A percentile compares a stretch with the other conserved stretches of the same genome.
These are phyloP conservation scores for Hippolais icterina DNA, from an alignment of 2,113 vertebrate species.

Conservation along the genomic window DNA sequence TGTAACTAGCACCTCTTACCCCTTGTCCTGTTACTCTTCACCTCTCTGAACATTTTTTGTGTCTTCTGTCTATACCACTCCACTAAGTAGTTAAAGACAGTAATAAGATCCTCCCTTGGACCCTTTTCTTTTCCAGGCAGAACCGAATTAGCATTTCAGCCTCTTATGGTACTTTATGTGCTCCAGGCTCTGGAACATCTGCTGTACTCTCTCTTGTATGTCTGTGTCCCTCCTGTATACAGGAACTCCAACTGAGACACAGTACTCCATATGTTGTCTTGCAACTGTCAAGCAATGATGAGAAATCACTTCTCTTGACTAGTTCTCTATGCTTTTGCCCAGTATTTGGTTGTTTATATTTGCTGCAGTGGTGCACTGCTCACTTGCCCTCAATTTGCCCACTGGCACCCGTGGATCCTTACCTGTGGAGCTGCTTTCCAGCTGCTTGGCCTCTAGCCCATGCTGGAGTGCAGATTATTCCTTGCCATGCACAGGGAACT, in stretches of 20 bases:
- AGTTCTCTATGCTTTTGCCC: background rate
- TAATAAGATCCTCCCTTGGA: background rate
- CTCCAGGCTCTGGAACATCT: background rate
- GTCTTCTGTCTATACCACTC: background rate
- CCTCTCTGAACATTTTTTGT: background rate
- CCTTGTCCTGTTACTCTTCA: background rate
- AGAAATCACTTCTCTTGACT: background rate
- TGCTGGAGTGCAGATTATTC: fast-evolving
- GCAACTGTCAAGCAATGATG: background rate
- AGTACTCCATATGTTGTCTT: background rate
- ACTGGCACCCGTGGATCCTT: background rate
- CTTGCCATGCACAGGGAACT: background rate
- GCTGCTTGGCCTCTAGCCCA: background rate
- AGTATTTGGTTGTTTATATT: background rate
- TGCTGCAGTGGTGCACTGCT: background rate
- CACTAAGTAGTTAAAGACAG: background rate
- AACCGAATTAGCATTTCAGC: background rate
- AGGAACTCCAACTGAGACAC: background rate
- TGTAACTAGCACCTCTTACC: background rate
- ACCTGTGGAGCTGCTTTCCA: background rate
- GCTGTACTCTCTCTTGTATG: background rate
- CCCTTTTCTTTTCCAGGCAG: background rate
- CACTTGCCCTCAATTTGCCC: background rate
- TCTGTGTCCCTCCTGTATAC: background rate
- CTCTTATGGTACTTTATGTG: background rate